Evolutionary conservation across 2,113 vertebrate species (phyloP), one percentile per base, ranked within the genome.

Genomic region (Sylvilagus bachmani): DNA sequence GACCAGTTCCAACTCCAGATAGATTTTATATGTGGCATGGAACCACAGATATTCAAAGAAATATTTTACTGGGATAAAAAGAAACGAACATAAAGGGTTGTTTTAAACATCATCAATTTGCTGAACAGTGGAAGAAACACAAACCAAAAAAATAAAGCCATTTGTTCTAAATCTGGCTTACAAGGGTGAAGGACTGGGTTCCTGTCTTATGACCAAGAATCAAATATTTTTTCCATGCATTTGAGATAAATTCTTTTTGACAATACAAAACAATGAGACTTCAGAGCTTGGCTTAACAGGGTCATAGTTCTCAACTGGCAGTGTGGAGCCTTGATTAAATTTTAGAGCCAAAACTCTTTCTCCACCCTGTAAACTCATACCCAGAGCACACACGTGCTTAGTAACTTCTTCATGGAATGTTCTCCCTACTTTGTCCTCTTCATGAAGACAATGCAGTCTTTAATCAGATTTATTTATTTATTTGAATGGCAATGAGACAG

Each of bases 351-450:
- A 61, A 24, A 55, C 22, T 61, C 36, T 22, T 58, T 70, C 62
- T 1, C 3, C 33, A 6, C 6, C n/a, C 27, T 38, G 14, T 10
- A 29, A 0, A 38, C 10, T 49, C 13, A 38, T 22, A 22, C 16
- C 21, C 33, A 73, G 36, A 70, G 29, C 85, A 77, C 33, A 75
- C 3, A 91, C 11, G 5, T 21, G 6, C 22, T 7, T 5, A 44
- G 12, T 67, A 27, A 13, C 24, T 36, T 55, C n/a, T 66, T 53
- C 64, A 44, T 31, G 49, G 53, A 86, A 69, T 19, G 49, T 66
- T 77, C 7, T 25, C 14, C 3, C 75, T 25, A 5, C 13, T 61
- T 25, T 73, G 4, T 6, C 2, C 9, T 4, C n/a, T 70, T 38
- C 36, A 49, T 55, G 67, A 89, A 33, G n/a, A 58, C 13, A 58